These are phyloP conservation scores for Turritopsis dohrnii DNA, from an alignment of 30 jellyfish, hydroid and myxozoan genomes.

Conservation along the genomic window DNA sequence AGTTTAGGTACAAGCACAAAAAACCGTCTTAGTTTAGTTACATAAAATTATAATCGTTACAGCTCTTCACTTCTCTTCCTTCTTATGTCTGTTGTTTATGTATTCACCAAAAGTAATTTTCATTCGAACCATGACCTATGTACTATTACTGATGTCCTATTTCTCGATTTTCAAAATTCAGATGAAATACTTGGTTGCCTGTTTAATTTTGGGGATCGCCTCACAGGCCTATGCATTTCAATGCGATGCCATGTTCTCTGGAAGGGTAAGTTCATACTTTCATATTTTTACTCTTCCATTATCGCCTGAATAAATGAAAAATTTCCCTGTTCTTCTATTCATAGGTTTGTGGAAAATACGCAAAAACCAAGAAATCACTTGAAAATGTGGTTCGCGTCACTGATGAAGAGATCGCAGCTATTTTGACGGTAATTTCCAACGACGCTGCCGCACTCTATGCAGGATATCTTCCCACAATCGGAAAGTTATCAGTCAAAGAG, in stretches of 20 bases:
- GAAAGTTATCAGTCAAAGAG: not conserved
- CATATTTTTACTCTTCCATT: not conserved
- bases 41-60: not conserved
- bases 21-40: too few relatives aligned
- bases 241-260: conserved; percentile 21
- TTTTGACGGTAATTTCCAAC: not conserved
- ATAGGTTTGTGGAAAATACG: not conserved
- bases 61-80: not conserved
- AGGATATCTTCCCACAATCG: conserved; percentile 2
- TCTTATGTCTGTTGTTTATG: too few relatives aligned
- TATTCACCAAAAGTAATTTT: too few relatives aligned
- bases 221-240: conserved; percentile 11
- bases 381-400: not conserved
- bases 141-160: too few relatives aligned
- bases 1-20: too few relatives aligned
- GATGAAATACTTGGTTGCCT: not conserved
- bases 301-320: not conserved
- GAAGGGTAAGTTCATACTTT: not conserved
- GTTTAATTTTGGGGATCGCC: not conserved
- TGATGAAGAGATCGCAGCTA: not conserved
- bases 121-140: too few relatives aligned
- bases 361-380: conserved; percentile 14
- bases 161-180: not conserved
- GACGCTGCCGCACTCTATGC: conserved; percentile 9
- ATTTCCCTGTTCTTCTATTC: not conserved